phyloP scores from a whole-genome alignment of 2,888 invertebrate species.

The Melolontha melolontha region DNA sequence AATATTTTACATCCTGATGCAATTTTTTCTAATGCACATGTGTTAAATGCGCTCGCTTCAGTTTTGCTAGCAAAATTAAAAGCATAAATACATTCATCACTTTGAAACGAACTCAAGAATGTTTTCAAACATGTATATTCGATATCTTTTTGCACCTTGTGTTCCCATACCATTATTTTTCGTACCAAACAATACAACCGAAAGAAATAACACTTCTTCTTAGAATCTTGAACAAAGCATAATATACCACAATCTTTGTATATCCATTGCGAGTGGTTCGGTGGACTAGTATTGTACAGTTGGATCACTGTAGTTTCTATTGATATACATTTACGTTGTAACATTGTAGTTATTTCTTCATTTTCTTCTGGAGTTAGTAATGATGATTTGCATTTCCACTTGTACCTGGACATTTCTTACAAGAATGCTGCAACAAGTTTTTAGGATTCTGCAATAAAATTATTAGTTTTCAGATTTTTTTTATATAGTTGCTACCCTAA shows the following conservation, averaged over 20 bases:
- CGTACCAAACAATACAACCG: conserved; percentile 19
- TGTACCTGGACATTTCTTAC: not conserved
- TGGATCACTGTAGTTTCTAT: conserved; percentile 22
- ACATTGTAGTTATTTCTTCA: conserved; percentile 3
- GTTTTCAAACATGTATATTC: conserved; percentile 5
- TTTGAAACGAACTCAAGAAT: conserved; percentile 24
- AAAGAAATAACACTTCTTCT: conserved; percentile 13
- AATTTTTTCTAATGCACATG: conserved; percentile 4
- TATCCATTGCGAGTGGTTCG: conserved; percentile 28
- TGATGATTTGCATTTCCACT: conserved; percentile 12
- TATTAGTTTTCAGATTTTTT: not conserved
- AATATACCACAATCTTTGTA: conserved; percentile 29
- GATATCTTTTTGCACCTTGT: not conserved
- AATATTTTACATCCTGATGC: not conserved
- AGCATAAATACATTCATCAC: conserved; percentile 19
- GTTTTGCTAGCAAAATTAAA: conserved; percentile 11
- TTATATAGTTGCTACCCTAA: not conserved
- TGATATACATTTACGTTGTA: conserved; percentile 5
- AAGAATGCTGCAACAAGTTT: not conserved
- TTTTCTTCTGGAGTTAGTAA: conserved; percentile 21
- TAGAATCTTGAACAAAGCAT: conserved; percentile 13
- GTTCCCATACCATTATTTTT: conserved; percentile 22
- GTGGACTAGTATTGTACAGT: conserved; percentile 15
- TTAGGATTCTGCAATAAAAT: not conserved
- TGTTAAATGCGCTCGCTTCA: conserved; percentile 9